Percentiles rank a stretch among this genome's conserved stretches.
Conservation (phyloP, 1,140 invertebrate species). For the Drosophila bifasciata region DNA sequence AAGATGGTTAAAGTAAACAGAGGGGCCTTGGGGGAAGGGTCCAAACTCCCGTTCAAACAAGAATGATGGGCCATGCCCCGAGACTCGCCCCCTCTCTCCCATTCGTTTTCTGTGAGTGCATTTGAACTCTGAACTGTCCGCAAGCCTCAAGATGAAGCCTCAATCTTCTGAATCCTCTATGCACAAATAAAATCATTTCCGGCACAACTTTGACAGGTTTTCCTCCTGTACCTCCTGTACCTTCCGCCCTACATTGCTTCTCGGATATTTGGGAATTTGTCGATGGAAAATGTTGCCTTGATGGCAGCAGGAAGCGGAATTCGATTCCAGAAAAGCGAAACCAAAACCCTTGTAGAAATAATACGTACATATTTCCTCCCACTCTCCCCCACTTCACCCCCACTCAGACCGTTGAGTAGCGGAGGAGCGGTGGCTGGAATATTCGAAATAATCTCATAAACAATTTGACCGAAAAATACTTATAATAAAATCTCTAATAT, state of each 20-base stretch:
- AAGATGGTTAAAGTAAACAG: slow-evolving; percentile 54
- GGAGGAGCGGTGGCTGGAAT: background rate
- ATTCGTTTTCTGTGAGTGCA: background rate
- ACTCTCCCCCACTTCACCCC: background rate
- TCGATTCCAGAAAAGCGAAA: no score
- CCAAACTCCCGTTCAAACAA: slow-evolving; percentile 26
- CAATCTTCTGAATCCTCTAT: no score
- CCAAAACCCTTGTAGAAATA: no score
- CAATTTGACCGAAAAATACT: slow-evolving; percentile 20
- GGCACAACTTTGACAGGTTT: no score
- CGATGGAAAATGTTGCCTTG: no score
- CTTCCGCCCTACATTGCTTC: no score
- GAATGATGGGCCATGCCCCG: slow-evolving; percentile 5
- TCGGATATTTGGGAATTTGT: no score
- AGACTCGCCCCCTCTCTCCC: background rate
- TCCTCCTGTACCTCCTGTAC: no score
- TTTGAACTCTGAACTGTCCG: slow-evolving; percentile 25
- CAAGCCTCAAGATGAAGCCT: background rate
- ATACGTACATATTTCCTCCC: background rate
- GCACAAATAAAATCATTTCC: no score
- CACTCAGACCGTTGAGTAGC: no score
- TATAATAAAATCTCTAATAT: slow-evolving; percentile 23
- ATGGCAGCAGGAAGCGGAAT: no score
- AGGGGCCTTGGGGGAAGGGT: slow-evolving; percentile 1
- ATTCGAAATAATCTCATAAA: slow-evolving; percentile 27